Evolutionary conservation across 2,113 vertebrate genomes (phyloP).

Genomic region (Gambusia affinis): DNA sequence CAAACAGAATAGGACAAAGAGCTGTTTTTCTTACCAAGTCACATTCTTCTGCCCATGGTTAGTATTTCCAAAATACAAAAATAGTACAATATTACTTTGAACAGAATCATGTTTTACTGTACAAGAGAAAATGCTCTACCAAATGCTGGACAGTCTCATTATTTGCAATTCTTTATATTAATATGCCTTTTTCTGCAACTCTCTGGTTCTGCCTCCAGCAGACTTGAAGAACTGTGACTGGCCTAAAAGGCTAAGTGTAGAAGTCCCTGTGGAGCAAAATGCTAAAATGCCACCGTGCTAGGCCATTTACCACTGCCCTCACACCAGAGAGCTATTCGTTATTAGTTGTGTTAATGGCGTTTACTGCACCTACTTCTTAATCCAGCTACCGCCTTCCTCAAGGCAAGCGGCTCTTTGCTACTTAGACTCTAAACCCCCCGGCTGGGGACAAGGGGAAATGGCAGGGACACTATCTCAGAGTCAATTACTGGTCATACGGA

Average conservation of each 20-base stretch:
- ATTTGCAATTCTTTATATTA: background rate
- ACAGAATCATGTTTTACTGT: background rate
- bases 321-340: constrained; percentile 65
- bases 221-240: constrained; percentile 20
- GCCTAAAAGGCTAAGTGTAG: constrained; percentile 39
- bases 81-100: background rate
- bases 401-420: constrained; percentile 47
- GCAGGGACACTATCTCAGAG: constrained; percentile 63
- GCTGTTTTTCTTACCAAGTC: too few species aligned
- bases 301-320: constrained; percentile 60
- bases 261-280: constrained; percentile 49
- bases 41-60: background rate
- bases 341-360: constrained; percentile 65
- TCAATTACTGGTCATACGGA: constrained; percentile 70
- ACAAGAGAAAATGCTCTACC: background rate
- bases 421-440: constrained; percentile 35
- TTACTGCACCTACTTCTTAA: constrained; percentile 58
- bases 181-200: background rate
- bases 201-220: constrained; percentile 9
- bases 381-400: constrained; percentile 50
- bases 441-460: constrained; percentile 50
- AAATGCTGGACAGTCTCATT: background rate
- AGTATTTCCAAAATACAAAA: background rate
- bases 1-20: too few species aligned
- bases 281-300: constrained; percentile 60